Evolutionary conservation across 1,140 invertebrate genomes (phyloP).

Genomic region (Gryon sp.): DNA sequence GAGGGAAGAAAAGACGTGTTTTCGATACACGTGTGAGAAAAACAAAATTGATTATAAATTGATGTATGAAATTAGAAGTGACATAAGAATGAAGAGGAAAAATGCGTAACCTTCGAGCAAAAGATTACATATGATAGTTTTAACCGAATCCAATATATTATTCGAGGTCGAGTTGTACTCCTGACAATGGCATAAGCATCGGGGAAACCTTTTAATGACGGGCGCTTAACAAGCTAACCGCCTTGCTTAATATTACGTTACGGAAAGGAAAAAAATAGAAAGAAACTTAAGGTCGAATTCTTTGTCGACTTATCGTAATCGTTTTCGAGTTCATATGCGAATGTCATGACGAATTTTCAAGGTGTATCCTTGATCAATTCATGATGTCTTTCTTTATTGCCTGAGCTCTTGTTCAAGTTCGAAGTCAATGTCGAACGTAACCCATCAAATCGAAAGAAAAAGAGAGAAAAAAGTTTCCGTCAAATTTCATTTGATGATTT

Average conservation of each 20-base stretch:
- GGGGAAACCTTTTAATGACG: constrained; percentile 71
- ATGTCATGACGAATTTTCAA: constrained; percentile 36
- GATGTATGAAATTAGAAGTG: constrained; percentile 38
- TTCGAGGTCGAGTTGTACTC: constrained; percentile 70
- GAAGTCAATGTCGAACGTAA: constrained; percentile 16
- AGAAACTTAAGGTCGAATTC: constrained; percentile 49
- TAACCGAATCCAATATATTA: constrained; percentile 71
- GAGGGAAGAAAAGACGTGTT: too few species aligned
- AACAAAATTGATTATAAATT: background rate
- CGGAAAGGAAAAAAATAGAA: too few species aligned
- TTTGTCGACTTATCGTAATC: constrained; percentile 36
- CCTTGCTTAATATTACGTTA: constrained; percentile 66
- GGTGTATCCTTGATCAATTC: constrained; percentile 14
- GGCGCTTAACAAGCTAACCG: constrained; percentile 67
- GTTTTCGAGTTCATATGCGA: constrained; percentile 30
- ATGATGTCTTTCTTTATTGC: background rate
- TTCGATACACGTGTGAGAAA: too few species aligned
- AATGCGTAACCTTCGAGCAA: constrained; percentile 47
- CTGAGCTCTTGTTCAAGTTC: constrained; percentile 4
- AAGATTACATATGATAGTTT: constrained; percentile 62
- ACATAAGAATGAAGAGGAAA: constrained; percentile 21
- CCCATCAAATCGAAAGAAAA: background rate
- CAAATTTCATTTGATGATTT: too few species aligned
- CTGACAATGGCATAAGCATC: constrained; percentile 67
- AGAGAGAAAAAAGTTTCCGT: background rate